These are phyloP conservation scores for Sitta europaea DNA, from an alignment of 2,113 vertebrate genomes.

Conservation along the genomic window DNA sequence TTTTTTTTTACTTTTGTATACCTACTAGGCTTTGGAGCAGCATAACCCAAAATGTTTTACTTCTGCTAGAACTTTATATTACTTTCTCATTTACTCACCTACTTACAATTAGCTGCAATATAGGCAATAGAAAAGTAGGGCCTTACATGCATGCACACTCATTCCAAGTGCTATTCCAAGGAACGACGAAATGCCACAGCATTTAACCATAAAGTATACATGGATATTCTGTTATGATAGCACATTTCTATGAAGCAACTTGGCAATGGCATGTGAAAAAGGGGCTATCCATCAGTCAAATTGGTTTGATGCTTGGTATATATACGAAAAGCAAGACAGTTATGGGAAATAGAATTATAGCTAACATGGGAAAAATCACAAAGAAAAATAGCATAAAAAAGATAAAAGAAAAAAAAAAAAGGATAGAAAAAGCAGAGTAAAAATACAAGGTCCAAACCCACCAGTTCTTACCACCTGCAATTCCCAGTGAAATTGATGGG, in stretches of 20 bases:
- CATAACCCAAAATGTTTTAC: neutral
- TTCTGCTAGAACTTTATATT: neutral
- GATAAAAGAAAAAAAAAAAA: neutral
- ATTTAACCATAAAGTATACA: neutral
- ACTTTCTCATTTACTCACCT: slow-evolving; percentile 41
- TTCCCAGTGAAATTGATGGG: neutral
- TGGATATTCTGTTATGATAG: slow-evolving; percentile 10
- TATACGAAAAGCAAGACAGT: slow-evolving; percentile 32
- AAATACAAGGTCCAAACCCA: neutral
- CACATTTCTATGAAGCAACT: slow-evolving; percentile 34
- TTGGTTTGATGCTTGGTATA: slow-evolving; percentile 55
- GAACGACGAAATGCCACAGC: neutral
- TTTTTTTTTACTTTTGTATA: neutral
- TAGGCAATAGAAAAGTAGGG: slow-evolving; percentile 47
- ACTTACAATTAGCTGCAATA: slow-evolving; percentile 49
- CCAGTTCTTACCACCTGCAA: neutral
- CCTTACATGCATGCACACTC: neutral
- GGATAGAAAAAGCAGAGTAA: neutral
- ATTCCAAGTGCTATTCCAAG: slow-evolving; percentile 6
- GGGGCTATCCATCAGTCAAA: neutral
- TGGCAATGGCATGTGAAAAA: slow-evolving; percentile 19
- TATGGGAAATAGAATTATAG: slow-evolving; percentile 17
- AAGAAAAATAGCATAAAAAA: neutral
- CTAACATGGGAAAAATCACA: slow-evolving; percentile 26
- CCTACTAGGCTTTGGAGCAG: neutral